Evolutionary conservation across 2,888 invertebrate genomes (phyloP).

Genomic region (Aphidius colemani): DNA sequence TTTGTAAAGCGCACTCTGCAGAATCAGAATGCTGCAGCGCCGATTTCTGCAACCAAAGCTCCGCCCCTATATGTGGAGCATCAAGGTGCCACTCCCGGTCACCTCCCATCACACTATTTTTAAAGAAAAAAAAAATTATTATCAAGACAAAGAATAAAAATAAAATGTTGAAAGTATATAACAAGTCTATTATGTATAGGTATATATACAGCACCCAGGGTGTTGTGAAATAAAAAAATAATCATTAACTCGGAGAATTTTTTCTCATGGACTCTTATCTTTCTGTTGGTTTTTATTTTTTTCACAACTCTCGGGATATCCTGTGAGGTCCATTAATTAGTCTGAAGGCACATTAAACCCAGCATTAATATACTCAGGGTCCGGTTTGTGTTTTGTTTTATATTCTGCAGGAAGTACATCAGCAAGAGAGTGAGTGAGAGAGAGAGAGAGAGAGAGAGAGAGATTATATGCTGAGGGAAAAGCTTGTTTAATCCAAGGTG

Average conservation of each 20-base stretch:
- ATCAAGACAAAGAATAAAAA: background rate
- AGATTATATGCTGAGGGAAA: conserved; percentile 31
- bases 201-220: background rate
- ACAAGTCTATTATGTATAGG: background rate
- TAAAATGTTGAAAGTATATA: background rate
- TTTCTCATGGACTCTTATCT: background rate
- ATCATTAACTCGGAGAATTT: too few species aligned
- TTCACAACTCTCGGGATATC: conserved; percentile 37
- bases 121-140: background rate
- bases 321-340: conserved; percentile 60
- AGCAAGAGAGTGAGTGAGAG: conserved; percentile 33
- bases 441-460: conserved; percentile 14
- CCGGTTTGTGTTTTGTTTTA: conserved; percentile 58
- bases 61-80: conserved; percentile 55
- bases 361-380: conserved; percentile 59
- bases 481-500: conserved; percentile 42
- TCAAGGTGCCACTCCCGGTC: conserved; percentile 51
- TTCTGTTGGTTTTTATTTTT: conserved; percentile 9
- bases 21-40: conserved; percentile 30
- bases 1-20: conserved; percentile 4
- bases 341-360: conserved; percentile 57
- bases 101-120: conserved; percentile 22
- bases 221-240: too few species aligned
- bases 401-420: conserved; percentile 53
- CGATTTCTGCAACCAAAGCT: conserved; percentile 44